phyloP scores from a whole-genome alignment of 2,888 invertebrate species.

The Megamerina dolium region DNA sequence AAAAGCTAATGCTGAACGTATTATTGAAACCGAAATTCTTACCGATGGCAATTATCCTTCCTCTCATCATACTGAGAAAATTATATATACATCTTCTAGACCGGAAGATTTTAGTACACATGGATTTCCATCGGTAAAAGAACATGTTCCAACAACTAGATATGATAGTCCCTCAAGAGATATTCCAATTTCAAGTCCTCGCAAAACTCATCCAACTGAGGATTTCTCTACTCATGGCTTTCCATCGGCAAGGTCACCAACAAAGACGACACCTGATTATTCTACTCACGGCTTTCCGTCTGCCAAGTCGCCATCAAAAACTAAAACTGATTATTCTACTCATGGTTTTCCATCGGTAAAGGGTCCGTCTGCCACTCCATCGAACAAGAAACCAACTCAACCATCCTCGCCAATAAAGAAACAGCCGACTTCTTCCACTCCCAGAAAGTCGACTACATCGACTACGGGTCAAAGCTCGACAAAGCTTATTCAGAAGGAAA shows the following conservation, averaged over 20 bases:
- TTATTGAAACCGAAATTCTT: conserved; percentile 32
- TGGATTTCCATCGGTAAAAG: conserved; percentile 24
- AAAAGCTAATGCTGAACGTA: conserved; percentile 30
- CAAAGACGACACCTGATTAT: conserved; percentile 17
- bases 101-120: conserved; percentile 23
- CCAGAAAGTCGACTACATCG: conserved; percentile 20
- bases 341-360: conserved; percentile 27
- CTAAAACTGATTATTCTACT: conserved; percentile 16
- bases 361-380: conserved; percentile 11
- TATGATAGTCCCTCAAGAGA: conserved; percentile 13
- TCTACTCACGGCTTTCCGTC: conserved; percentile 26
- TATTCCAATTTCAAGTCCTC: conserved; percentile 20
- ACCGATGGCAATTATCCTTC: conserved; percentile 16
- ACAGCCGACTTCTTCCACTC: conserved; percentile 16
- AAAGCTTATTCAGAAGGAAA: conserved; percentile 34
- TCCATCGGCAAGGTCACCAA: conserved; percentile 23
- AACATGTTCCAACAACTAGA: conserved; percentile 9
- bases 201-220: conserved; percentile 18
- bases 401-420: conserved; percentile 12
- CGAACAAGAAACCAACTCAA: no score
- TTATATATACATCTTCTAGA: not conserved
- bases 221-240: conserved; percentile 30
- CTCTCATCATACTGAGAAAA: conserved; percentile 1
- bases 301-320: conserved; percentile 22
- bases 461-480: conserved; percentile 27